A percentile compares a stretch with the other conserved stretches of the same genome.
These are phyloP conservation scores for Magallana ariakensis DNA, from an alignment of 1,140 invertebrate genomes.

Conservation along the genomic window DNA sequence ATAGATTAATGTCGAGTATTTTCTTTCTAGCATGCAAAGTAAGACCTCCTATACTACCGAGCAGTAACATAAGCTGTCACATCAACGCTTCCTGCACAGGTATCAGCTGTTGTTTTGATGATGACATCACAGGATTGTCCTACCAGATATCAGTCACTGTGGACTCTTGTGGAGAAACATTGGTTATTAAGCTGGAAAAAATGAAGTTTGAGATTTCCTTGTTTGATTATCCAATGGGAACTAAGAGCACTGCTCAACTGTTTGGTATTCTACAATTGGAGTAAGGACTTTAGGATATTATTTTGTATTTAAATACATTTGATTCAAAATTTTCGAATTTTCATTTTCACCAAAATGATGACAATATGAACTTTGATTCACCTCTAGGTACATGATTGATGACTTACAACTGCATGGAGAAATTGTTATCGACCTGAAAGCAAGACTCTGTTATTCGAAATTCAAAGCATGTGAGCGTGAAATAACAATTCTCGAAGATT, in stretches of 20 bases:
- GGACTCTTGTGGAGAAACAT: constrained; percentile 21
- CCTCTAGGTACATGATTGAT: not conserved
- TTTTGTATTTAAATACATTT: too few species aligned
- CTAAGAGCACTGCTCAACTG: not conserved
- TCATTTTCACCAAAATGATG: too few species aligned
- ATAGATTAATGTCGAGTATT: too few species aligned
- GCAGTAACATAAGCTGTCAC: not conserved
- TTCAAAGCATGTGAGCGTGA: not conserved
- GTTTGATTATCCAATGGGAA: constrained; percentile 39
- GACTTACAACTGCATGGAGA: not conserved
- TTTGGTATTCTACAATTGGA: constrained; percentile 13
- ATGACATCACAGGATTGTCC: constrained; percentile 10
- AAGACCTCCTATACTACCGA: not conserved
- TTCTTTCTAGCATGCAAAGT: not conserved
- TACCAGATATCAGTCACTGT: constrained; percentile 34
- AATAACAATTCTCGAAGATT: not conserved
- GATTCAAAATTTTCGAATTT: too few species aligned
- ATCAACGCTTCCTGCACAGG: constrained; percentile 1
- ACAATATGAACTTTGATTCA: too few species aligned
- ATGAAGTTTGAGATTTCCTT: constrained; percentile 30
- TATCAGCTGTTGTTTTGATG: constrained; percentile 15
- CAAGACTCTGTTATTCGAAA: not conserved
- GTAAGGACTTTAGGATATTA: constrained; percentile 1
- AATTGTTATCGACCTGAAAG: not conserved
- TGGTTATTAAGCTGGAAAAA: constrained; percentile 1